Conservation (phyloP, 2,888 invertebrate species). For the Augiades crinisus region DNA sequence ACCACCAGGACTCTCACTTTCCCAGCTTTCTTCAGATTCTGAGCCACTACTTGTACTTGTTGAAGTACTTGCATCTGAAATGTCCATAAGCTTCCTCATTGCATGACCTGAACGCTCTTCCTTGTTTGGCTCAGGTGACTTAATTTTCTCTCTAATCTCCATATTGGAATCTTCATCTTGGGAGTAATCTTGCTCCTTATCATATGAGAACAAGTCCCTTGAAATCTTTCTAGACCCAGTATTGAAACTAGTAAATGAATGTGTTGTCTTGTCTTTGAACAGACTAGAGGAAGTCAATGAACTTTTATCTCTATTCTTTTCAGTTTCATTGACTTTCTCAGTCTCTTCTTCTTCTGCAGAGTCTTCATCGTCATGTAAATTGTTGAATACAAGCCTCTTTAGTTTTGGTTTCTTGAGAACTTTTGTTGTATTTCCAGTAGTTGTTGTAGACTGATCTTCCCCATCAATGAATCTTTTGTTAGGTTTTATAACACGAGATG, state of each 20-base stretch:
- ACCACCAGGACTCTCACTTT: constrained; percentile 61
- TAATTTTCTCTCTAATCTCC: constrained; percentile 57
- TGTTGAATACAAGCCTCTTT: constrained; percentile 71
- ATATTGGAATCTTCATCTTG: constrained; percentile 70
- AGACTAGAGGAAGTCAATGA: constrained; percentile 56
- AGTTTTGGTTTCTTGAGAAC: constrained; percentile 76
- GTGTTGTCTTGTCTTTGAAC: constrained; percentile 71
- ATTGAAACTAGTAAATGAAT: constrained; percentile 62
- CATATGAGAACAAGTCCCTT: constrained; percentile 65
- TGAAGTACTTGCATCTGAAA: constrained; percentile 74
- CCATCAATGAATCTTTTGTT: constrained; percentile 91
- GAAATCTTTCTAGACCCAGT: constrained; percentile 52
- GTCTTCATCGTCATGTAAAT: constrained; percentile 58
- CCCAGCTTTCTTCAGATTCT: constrained; percentile 73
- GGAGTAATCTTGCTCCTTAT: constrained; percentile 61
- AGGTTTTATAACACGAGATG: constrained; percentile 93
- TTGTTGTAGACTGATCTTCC: constrained; percentile 70
- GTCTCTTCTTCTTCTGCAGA: constrained; percentile 53
- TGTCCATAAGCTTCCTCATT: constrained; percentile 72
- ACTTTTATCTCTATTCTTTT: constrained; percentile 57
- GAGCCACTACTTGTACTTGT: constrained; percentile 71
- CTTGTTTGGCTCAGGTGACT: constrained; percentile 54
- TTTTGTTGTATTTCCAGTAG: constrained; percentile 57
- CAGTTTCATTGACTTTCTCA: constrained; percentile 53
- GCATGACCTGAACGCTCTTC: constrained; percentile 72